Conservation (phyloP, 2,797 vertebrate species). For the Chelonia mydas region DNA sequence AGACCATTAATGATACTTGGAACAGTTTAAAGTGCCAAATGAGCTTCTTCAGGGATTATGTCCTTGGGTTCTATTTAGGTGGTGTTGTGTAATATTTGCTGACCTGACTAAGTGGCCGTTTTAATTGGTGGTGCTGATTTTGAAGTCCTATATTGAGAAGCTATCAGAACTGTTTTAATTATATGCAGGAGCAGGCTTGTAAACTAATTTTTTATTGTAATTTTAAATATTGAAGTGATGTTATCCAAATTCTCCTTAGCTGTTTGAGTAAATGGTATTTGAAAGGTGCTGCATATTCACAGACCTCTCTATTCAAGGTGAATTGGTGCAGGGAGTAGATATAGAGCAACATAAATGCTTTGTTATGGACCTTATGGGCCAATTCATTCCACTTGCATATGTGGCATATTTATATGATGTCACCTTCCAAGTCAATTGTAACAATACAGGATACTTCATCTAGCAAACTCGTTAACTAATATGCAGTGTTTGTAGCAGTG, state of each 20-base stretch:
- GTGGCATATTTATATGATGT: neutral
- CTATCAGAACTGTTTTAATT: neutral
- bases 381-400: neutral
- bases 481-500: neutral
- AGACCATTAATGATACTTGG: neutral
- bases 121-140: neutral
- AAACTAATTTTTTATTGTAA: neutral
- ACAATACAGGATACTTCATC: neutral
- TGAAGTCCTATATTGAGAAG: neutral
- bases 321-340: rapidly evolving
- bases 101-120: neutral
- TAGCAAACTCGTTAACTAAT: neutral
- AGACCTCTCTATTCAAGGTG: neutral
- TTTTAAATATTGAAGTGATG: neutral
- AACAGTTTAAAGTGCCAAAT: neutral
- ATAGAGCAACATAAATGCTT: neutral
- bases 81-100: neutral
- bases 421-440: neutral
- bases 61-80: neutral
- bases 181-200: neutral
- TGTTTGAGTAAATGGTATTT: neutral
- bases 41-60: neutral
- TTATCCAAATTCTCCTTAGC: neutral
- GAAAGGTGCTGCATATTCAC: neutral
- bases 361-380: neutral